Evolutionary conservation across 2,888 invertebrate genomes (phyloP).

Genomic region (Habroteleia sp.): DNA sequence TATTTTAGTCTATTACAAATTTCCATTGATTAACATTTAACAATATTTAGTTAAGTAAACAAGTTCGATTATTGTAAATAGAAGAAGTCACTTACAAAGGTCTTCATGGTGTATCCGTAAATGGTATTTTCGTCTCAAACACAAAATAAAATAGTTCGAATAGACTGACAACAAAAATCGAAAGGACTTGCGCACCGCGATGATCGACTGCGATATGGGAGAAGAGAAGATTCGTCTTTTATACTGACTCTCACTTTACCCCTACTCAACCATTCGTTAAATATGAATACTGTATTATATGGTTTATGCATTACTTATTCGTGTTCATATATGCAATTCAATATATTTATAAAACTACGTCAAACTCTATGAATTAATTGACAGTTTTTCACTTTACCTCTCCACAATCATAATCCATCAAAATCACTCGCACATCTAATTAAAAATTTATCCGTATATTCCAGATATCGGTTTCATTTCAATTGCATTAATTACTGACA

Average conservation of each 20-base stretch:
- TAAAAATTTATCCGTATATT: too few relatives aligned
- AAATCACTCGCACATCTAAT: too few relatives aligned
- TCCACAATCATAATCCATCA: slow-evolving; percentile 8
- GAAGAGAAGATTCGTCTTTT: slow-evolving; percentile 80
- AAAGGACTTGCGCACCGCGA: slow-evolving; percentile 67
- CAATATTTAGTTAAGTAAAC: too few relatives aligned
- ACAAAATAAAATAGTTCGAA: slow-evolving; percentile 58
- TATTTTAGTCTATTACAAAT: too few relatives aligned
- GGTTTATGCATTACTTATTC: slow-evolving; percentile 65
- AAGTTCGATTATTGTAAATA: slow-evolving; percentile 35
- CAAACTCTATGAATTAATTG: slow-evolving; percentile 42
- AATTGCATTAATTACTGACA: too few relatives aligned
- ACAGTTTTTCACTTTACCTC: slow-evolving; percentile 32
- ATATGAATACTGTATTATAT: slow-evolving; percentile 69
- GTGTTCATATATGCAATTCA: slow-evolving; percentile 50
- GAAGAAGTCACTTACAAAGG: slow-evolving; percentile 79
- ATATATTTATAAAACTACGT: slow-evolving; percentile 43
- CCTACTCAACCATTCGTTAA: slow-evolving; percentile 73
- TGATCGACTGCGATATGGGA: slow-evolving; percentile 75
- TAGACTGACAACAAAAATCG: slow-evolving; percentile 67
- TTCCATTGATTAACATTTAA: too few relatives aligned
- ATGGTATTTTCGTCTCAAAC: slow-evolving; percentile 53
- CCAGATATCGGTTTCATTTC: too few relatives aligned
- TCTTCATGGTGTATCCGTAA: slow-evolving; percentile 80
- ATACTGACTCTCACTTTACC: slow-evolving; percentile 80